These are phyloP conservation scores for Plumapathes pennacea DNA, from an alignment of 92 coral and sea anemone species.

Conservation along the genomic window DNA sequence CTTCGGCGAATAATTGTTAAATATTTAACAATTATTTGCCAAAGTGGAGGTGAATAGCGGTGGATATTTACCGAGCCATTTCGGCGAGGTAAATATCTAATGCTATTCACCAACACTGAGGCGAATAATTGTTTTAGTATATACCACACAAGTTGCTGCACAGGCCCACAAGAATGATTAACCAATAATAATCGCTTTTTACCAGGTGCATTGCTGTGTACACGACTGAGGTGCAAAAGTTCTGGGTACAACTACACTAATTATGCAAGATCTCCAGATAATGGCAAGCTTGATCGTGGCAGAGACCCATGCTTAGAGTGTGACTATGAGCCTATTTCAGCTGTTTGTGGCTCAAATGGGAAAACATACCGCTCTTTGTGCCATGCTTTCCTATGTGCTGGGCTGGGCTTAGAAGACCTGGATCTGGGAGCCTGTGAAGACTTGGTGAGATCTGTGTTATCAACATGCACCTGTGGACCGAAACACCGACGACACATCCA, in stretches of 20 bases:
- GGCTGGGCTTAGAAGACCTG: constrained; percentile 58
- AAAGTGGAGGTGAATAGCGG: too few species aligned
- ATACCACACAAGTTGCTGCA: too few species aligned
- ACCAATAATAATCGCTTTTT: not conserved
- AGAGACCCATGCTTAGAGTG: constrained; percentile 89
- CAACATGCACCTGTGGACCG: not conserved
- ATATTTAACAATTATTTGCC: too few species aligned
- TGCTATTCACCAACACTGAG: too few species aligned
- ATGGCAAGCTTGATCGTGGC: constrained; percentile 39
- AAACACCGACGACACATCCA: not conserved
- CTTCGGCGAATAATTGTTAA: too few species aligned
- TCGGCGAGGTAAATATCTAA: too few species aligned
- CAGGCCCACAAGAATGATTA: too few species aligned
- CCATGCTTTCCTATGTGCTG: constrained; percentile 85
- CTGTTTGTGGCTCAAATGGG: constrained; percentile 98
- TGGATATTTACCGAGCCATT: too few species aligned
- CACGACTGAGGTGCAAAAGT: constrained; percentile 77
- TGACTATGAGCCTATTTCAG: constrained; percentile 74
- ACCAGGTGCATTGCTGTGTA: constrained; percentile 78
- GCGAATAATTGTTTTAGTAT: too few species aligned
- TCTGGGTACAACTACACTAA: constrained; percentile 69
- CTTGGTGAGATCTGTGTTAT: constrained; percentile 18
- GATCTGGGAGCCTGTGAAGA: constrained; percentile 61
- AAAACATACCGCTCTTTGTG: constrained; percentile 89
- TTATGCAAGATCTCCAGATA: constrained; percentile 44